These are phyloP conservation scores for Patella caerulea DNA, from an alignment of 2,888 invertebrate species.

Conservation along the genomic window DNA sequence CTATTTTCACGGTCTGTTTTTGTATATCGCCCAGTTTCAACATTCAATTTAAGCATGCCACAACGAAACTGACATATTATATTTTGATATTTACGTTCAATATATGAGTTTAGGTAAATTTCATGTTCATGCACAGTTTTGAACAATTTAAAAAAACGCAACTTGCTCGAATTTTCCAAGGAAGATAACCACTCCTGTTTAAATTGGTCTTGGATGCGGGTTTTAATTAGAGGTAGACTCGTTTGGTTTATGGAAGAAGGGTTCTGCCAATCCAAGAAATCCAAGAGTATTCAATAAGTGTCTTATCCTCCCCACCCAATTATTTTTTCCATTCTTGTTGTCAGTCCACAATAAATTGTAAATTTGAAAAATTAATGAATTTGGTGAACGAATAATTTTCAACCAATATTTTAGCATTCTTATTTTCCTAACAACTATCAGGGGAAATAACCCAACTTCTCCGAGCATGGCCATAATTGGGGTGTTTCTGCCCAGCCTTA, in stretches of 20 bases:
- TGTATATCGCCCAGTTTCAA: constrained; percentile 10
- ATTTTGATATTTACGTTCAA: background rate
- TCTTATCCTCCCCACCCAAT: background rate
- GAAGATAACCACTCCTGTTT: background rate
- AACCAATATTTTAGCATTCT: background rate
- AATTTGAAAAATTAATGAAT: background rate
- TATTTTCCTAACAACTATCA: background rate
- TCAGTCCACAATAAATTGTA: background rate
- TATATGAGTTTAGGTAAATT: background rate
- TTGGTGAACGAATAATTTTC: background rate
- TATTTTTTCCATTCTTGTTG: background rate
- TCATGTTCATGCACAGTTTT: background rate
- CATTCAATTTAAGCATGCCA: background rate
- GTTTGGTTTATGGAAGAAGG: too few relatives aligned
- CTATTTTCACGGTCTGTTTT: background rate
- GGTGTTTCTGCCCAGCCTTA: background rate
- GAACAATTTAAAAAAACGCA: background rate
- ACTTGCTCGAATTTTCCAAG: background rate
- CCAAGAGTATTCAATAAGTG: too few relatives aligned
- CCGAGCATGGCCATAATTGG: background rate
- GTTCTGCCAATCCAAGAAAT: too few relatives aligned
- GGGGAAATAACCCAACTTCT: background rate
- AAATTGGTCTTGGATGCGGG: constrained; percentile 1
- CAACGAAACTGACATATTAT: too few relatives aligned
- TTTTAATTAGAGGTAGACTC: background rate